These are phyloP conservation scores for Lampris megalopsis DNA, from an alignment of 2,113 vertebrate species.

Conservation along the genomic window DNA sequence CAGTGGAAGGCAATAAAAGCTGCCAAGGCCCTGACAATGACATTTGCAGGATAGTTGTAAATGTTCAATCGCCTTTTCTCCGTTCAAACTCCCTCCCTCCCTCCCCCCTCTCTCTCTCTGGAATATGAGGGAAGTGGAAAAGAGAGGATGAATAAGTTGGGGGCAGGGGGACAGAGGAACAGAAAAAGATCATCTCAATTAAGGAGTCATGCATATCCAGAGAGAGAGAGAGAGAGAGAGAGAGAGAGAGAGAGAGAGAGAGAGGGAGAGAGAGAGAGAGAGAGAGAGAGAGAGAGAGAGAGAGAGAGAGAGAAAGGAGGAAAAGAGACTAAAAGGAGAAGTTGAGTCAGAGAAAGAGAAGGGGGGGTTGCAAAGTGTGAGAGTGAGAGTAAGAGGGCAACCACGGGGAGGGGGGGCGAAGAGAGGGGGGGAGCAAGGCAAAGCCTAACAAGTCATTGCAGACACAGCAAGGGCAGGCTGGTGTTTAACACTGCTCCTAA, in stretches of 20 bases:
- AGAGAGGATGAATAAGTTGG: conserved; percentile 13
- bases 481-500: conserved; percentile 55
- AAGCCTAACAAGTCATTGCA: conserved; percentile 8
- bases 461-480: conserved; percentile 43
- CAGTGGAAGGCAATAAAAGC: conserved; percentile 80
- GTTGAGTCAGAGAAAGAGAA: not conserved
- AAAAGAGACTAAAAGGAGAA: too few relatives aligned
- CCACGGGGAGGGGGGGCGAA: too few relatives aligned
- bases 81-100: conserved; percentile 36
- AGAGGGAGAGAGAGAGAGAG: not conserved
- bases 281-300: conserved; percentile 15
- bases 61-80: conserved; percentile 69
- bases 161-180: not conserved
- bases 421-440: not conserved
- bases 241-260: not conserved
- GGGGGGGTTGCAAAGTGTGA: not conserved
- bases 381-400: conserved; percentile 26
- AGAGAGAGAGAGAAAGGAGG: not conserved
- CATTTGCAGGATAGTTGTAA: conserved; percentile 77
- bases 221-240: not conserved
- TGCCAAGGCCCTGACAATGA: conserved; percentile 61
- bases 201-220: too few relatives aligned
- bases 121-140: too few relatives aligned
- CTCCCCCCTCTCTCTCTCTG: conserved; percentile 19
- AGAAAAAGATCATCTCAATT: too few relatives aligned